Conservation (phyloP, 2,113 vertebrate species). For the Octodon degus region DNA sequence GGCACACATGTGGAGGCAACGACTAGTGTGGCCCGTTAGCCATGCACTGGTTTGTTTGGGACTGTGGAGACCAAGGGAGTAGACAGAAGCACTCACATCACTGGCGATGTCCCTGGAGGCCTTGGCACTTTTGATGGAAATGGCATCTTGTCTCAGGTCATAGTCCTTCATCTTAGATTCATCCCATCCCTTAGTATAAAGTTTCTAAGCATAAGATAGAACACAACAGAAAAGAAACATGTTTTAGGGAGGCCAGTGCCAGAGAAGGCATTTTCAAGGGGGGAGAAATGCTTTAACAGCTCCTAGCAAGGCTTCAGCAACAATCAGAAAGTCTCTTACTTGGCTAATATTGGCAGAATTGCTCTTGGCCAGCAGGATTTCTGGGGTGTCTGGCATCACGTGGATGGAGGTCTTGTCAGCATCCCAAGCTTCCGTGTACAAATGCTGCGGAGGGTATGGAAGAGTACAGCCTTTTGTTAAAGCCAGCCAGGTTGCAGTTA, state of each 20-base stretch:
- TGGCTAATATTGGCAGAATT: slow-evolving; percentile 93
- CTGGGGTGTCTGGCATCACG: slow-evolving; percentile 92
- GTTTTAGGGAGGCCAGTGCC: neutral
- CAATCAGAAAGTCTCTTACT: slow-evolving; percentile 84
- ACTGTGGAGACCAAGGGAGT: neutral
- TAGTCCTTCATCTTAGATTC: slow-evolving; percentile 94
- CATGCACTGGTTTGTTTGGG: neutral
- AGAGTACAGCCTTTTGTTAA: slow-evolving; percentile 42
- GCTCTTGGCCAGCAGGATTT: slow-evolving; percentile 92
- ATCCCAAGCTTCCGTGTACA: slow-evolving; percentile 96
- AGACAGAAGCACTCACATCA: slow-evolving; percentile 86
- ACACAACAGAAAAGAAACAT: neutral
- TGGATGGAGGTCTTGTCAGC: slow-evolving; percentile 93
- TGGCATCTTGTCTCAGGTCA: slow-evolving; percentile 94
- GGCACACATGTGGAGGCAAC: neutral
- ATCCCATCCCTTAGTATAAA: slow-evolving; percentile 95
- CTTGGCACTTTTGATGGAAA: slow-evolving; percentile 94
- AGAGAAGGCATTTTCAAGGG: neutral
- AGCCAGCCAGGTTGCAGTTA: neutral
- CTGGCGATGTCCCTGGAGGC: slow-evolving; percentile 92
- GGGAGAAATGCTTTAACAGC: neutral
- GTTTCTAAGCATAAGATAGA: slow-evolving; percentile 86
- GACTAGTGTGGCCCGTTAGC: neutral
- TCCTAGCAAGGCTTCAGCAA: neutral
- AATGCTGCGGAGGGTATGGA: slow-evolving; percentile 84